A percentile compares a stretch with the other conserved stretches of the same genome.
Conservation (phyloP, 1,140 invertebrate genomes). For the Thereuonema tuberculata region DNA sequence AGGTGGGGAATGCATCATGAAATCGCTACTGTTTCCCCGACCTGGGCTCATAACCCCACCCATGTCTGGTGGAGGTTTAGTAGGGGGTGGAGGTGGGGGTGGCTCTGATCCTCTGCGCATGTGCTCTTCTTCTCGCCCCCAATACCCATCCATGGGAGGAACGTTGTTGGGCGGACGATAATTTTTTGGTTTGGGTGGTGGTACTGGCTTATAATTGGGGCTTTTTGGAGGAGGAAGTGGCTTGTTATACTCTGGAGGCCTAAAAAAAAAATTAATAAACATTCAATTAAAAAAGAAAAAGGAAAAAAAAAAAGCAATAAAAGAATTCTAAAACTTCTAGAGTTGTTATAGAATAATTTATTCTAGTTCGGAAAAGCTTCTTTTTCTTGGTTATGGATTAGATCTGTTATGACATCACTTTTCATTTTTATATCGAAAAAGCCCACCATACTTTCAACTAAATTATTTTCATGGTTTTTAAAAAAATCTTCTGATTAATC, state of each 20-base stretch:
- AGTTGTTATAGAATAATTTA: too few species aligned
- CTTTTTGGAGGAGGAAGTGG: slow-evolving; percentile 29
- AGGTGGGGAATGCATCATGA: slow-evolving; percentile 11
- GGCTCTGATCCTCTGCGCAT: neutral
- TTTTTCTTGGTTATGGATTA: too few species aligned
- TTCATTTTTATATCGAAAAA: too few species aligned
- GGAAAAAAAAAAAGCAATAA: too few species aligned
- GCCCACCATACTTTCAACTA: too few species aligned
- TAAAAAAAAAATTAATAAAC: slow-evolving; percentile 12
- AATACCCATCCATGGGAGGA: slow-evolving; percentile 14
- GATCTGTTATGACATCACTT: too few species aligned
- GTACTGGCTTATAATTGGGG: slow-evolving; percentile 64
- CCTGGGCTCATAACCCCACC: neutral
- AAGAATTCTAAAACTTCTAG: too few species aligned
- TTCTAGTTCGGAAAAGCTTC: too few species aligned
- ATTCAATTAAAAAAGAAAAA: too few species aligned
- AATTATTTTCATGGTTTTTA: too few species aligned
- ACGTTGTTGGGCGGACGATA: slow-evolving; percentile 44
- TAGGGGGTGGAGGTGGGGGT: neutral
- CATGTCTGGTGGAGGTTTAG: neutral
- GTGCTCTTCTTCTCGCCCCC: neutral
- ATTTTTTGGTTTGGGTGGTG: slow-evolving; percentile 80
- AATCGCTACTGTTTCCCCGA: slow-evolving; percentile 13
- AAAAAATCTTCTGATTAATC: too few species aligned
- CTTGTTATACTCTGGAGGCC: slow-evolving; percentile 30